phyloP scores from a whole-genome alignment of 2,113 vertebrate species.

The Haemorhous mexicanus region DNA sequence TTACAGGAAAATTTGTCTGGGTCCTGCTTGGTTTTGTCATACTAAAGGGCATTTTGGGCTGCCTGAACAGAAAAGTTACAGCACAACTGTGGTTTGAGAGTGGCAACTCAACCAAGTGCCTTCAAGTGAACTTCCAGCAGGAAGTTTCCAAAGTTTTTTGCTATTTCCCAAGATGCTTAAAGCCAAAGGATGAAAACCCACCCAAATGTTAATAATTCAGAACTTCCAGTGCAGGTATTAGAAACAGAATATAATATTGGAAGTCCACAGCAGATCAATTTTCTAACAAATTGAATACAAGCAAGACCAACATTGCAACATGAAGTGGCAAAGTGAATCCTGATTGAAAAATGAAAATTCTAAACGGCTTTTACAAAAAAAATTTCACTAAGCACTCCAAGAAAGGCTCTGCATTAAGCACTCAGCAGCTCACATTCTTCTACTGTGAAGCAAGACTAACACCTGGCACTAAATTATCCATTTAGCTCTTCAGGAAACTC shows the following conservation, averaged over 20 bases:
- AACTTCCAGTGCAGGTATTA: slow-evolving; percentile 8
- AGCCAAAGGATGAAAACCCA: not conserved
- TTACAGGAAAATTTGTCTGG: not conserved
- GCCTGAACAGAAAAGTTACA: not conserved
- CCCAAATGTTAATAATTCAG: not conserved
- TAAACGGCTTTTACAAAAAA: not conserved
- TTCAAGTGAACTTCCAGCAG: not conserved
- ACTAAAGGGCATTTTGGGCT: not conserved
- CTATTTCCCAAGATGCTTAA: not conserved
- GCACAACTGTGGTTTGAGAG: not conserved
- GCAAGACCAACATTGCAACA: slow-evolving; percentile 8
- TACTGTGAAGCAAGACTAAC: not conserved
- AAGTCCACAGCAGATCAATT: slow-evolving; percentile 10
- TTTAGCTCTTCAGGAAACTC: not conserved
- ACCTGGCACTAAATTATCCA: not conserved
- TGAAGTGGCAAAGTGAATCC: slow-evolving; percentile 2
- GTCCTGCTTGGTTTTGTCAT: not conserved
- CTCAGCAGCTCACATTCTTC: not conserved
- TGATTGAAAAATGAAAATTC: not conserved
- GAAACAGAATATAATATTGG: not conserved
- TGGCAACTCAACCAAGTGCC: not conserved
- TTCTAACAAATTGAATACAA: not conserved
- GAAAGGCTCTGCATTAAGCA: not conserved
- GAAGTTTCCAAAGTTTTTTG: not conserved
- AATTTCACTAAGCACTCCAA: not conserved